Evolutionary conservation across 2,888 invertebrate genomes (phyloP).

Genomic region (Thera britannica): DNA sequence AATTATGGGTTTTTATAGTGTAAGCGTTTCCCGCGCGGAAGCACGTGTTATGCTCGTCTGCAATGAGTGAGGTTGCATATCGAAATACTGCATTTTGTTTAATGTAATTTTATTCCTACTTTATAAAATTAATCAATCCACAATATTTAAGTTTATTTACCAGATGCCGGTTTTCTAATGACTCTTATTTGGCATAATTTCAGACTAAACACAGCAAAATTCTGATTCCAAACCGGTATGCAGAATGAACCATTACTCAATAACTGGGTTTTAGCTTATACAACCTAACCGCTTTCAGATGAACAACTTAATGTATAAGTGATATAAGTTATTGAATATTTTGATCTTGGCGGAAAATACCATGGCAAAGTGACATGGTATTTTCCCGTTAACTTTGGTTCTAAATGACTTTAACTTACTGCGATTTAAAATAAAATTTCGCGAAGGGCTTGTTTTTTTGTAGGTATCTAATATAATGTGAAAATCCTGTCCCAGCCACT

Average conservation of each 20-base stretch:
- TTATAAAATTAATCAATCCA: constrained; percentile 2
- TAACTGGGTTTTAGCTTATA: background rate
- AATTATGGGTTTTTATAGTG: background rate
- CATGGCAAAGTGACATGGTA: no score
- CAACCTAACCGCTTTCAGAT: background rate
- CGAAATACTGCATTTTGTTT: constrained; percentile 10
- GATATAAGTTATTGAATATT: no score
- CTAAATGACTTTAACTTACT: no score
- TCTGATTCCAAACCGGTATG: background rate
- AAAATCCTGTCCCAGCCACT: no score
- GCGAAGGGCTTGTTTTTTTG: no score
- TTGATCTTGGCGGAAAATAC: no score
- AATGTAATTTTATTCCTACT: background rate
- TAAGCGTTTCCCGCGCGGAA: constrained; percentile 3
- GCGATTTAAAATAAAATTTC: no score
- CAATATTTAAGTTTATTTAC: background rate
- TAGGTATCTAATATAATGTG: no score
- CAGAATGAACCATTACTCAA: background rate
- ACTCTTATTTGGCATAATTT: background rate
- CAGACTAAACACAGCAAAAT: background rate
- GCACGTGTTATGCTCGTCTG: constrained; percentile 24
- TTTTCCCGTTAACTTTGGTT: background rate
- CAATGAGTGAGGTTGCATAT: constrained; percentile 16
- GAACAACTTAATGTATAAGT: background rate
- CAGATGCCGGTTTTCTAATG: background rate